These are phyloP conservation scores for Akabosia matsudoensis DNA, from an alignment of 1,140 invertebrate species.

Conservation along the genomic window DNA sequence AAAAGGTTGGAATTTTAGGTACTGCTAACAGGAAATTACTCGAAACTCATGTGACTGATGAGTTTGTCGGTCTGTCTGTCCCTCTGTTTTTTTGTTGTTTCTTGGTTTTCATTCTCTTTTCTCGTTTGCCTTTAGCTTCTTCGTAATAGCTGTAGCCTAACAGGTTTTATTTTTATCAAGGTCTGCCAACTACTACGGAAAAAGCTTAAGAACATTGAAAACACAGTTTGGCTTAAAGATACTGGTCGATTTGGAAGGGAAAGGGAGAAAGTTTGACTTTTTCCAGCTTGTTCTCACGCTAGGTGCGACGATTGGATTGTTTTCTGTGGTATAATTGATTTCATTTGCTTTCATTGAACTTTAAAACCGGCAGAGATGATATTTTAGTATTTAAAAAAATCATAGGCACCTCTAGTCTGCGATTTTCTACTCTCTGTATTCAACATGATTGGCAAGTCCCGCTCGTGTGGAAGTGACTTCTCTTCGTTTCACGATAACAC, in stretches of 20 bases:
- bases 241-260: conserved; percentile 54
- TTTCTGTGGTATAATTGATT: conserved; percentile 53
- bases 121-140: too few relatives aligned
- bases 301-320: conserved; percentile 56
- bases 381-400: neutral
- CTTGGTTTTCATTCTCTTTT: neutral
- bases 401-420: neutral
- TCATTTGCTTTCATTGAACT: too few relatives aligned
- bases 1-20: conserved; percentile 58
- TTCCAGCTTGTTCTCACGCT: conserved; percentile 56
- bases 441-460: neutral
- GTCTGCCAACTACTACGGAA: conserved; percentile 29
- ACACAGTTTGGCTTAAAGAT: conserved; percentile 59
- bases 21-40: too few relatives aligned
- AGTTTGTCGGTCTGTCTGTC: too few relatives aligned
- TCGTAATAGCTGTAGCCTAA: too few relatives aligned
- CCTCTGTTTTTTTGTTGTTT: neutral
- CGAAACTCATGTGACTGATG: neutral
- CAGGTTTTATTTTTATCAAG: conserved; percentile 10
- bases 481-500: neutral
- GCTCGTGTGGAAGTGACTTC: neutral
- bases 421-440: neutral
- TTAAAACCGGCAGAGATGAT: too few relatives aligned
- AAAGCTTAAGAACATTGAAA: conserved; percentile 47
- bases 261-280: conserved; percentile 56